phyloP scores from a whole-genome alignment of 2,888 invertebrate species.

The Monopis laevigella region DNA sequence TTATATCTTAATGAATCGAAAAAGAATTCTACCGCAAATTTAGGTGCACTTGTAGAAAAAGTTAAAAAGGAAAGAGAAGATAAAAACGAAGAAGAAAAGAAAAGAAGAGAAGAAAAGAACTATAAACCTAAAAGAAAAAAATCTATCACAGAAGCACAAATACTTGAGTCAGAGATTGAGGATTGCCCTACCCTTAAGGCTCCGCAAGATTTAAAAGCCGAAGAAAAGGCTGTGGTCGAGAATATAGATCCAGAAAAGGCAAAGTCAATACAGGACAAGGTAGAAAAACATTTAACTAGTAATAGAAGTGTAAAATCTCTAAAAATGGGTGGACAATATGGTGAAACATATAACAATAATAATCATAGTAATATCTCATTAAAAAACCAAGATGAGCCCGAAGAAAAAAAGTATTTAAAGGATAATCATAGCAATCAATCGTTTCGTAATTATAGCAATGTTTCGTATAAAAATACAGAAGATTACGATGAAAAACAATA shows the following conservation, averaged over 20 bases:
- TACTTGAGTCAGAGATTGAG: slow-evolving; percentile 61
- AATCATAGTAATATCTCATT: slow-evolving; percentile 49
- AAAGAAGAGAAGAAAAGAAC: slow-evolving; percentile 6
- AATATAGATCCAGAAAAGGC: slow-evolving; percentile 48
- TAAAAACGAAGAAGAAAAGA: no score
- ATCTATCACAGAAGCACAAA: slow-evolving; percentile 43
- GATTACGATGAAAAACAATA: slow-evolving; percentile 52
- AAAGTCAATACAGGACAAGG: slow-evolving; percentile 45
- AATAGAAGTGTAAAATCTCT: slow-evolving; percentile 49
- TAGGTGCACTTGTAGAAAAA: slow-evolving; percentile 26
- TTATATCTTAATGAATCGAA: slow-evolving; percentile 59
- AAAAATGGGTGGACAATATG: slow-evolving; percentile 50
- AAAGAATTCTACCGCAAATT: slow-evolving; percentile 49
- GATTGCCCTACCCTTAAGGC: slow-evolving; percentile 60
- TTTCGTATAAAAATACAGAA: slow-evolving; percentile 43
- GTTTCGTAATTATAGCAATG: slow-evolving; percentile 44
- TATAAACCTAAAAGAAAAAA: slow-evolving; percentile 49
- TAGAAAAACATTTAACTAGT: slow-evolving; percentile 41
- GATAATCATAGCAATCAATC: slow-evolving; percentile 59
- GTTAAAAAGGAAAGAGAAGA: slow-evolving; percentile 22
- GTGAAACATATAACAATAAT: slow-evolving; percentile 46
- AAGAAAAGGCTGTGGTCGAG: slow-evolving; percentile 54
- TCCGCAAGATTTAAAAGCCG: slow-evolving; percentile 59
- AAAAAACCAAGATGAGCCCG: slow-evolving; percentile 46
- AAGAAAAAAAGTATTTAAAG: slow-evolving; percentile 51